phyloP scores from a whole-genome alignment of 2,888 invertebrate genomes.

The Anthophora plumipes region DNA sequence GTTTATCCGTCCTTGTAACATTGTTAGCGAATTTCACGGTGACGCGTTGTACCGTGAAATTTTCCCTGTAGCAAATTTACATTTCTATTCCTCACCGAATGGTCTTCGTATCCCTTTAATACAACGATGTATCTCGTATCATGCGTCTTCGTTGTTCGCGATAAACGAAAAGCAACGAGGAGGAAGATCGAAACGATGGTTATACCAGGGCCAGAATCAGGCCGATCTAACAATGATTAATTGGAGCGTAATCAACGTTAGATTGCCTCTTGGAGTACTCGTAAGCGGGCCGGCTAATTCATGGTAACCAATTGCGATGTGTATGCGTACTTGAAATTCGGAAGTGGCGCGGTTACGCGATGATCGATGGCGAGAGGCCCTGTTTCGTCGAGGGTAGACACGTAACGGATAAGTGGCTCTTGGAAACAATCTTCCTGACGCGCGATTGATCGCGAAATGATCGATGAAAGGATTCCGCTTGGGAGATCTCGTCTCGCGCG shows the following conservation, averaged over 20 bases:
- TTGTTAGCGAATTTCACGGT: constrained; percentile 25
- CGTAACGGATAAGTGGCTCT: constrained; percentile 61
- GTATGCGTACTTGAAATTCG: constrained; percentile 69
- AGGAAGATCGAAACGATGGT: constrained; percentile 18
- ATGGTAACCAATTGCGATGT: constrained; percentile 71
- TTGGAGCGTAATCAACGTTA: constrained; percentile 71
- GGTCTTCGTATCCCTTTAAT: too few species aligned
- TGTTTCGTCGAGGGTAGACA: constrained; percentile 63
- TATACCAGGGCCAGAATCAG: constrained; percentile 38
- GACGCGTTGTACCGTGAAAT: constrained; percentile 26
- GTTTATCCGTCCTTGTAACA: constrained; percentile 9
- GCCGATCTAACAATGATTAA: constrained; percentile 71
- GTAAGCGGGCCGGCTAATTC: constrained; percentile 65
- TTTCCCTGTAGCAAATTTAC: constrained; percentile 12
- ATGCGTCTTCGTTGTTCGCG: not conserved
- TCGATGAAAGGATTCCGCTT: constrained; percentile 68
- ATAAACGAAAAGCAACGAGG: constrained; percentile 4
- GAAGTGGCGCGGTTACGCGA: constrained; percentile 68
- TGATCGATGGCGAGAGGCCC: constrained; percentile 73
- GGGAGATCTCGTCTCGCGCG: constrained; percentile 31
- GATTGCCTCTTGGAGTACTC: constrained; percentile 70
- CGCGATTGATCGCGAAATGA: constrained; percentile 74
- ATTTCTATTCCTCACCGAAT: not conserved
- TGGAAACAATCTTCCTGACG: constrained; percentile 72
- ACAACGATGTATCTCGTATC: too few species aligned